These are phyloP conservation scores for Phoeniculus purpureus DNA, from an alignment of 2,797 vertebrate species.

Conservation along the genomic window DNA sequence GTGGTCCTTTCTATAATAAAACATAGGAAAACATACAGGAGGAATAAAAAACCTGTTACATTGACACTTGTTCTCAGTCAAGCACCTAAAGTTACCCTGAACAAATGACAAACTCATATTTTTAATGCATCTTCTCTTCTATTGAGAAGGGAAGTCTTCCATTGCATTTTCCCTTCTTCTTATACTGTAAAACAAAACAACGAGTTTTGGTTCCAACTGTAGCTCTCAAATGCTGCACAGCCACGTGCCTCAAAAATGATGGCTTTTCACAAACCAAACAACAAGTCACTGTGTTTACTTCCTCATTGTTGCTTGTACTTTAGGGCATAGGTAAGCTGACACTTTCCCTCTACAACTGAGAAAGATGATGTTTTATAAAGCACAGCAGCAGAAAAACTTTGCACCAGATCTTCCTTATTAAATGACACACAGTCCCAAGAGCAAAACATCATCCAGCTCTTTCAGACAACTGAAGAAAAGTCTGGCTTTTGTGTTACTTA, in stretches of 20 bases:
- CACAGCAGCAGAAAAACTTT: not conserved
- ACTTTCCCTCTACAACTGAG: not conserved
- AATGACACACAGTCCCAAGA: accelerated
- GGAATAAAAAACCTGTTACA: not conserved
- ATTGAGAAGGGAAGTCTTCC: not conserved
- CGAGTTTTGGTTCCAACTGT: not conserved
- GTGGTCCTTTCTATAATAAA: constrained; percentile 74
- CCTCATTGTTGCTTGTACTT: not conserved
- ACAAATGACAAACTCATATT: not conserved
- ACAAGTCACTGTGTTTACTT: not conserved
- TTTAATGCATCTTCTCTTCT: not conserved
- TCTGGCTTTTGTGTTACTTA: constrained; percentile 65
- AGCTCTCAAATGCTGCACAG: not conserved
- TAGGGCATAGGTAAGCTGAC: not conserved
- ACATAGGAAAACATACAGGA: not conserved
- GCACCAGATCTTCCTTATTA: not conserved
- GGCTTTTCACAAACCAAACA: not conserved
- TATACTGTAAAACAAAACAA: not conserved
- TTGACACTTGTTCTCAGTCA: not conserved
- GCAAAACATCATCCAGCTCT: not conserved
- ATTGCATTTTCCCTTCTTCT: not conserved
- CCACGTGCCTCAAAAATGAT: not conserved
- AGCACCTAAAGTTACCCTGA: not conserved
- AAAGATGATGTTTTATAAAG: not conserved
- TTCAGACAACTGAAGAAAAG: not conserved